Percentiles rank a stretch among this genome's conserved stretches.
phyloP scores from a whole-genome alignment of 92 coral and sea anemone genomes.

The Porites evermanni region DNA sequence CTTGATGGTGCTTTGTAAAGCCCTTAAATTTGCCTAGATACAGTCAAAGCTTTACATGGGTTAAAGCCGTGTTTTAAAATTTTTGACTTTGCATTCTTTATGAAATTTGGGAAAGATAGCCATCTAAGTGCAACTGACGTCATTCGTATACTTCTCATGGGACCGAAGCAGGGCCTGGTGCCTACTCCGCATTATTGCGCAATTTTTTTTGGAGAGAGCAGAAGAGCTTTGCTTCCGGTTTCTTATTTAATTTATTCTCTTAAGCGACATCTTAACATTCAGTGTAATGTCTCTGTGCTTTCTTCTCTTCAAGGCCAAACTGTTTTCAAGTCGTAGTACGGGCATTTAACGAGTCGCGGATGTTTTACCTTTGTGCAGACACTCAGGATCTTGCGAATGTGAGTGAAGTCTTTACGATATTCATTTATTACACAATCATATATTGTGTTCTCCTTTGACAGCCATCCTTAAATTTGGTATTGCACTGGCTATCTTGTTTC shows the following conservation, averaged over 20 bases:
- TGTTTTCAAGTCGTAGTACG: slow-evolving; percentile 99
- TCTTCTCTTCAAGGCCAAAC: slow-evolving; percentile 79
- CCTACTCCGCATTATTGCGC: background rate
- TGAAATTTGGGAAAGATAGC: background rate
- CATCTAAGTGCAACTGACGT: background rate
- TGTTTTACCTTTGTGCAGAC: slow-evolving; percentile 98
- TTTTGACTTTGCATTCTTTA: too few species aligned
- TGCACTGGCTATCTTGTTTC: background rate
- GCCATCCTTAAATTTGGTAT: background rate
- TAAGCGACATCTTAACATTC: background rate
- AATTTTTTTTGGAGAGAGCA: background rate
- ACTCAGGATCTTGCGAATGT: slow-evolving; percentile 97
- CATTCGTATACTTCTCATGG: background rate
- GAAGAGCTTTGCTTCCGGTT: background rate
- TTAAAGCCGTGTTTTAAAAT: too few species aligned
- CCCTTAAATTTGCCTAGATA: too few species aligned
- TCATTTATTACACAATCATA: background rate
- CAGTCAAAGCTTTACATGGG: too few species aligned
- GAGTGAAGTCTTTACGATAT: slow-evolving; percentile 17
- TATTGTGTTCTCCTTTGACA: too few species aligned
- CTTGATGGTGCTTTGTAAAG: too few species aligned
- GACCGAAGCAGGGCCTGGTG: background rate
- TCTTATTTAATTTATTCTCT: background rate
- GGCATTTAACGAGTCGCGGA: slow-evolving; percentile 89
- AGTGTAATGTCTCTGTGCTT: background rate